Evolutionary conservation across 2,888 invertebrate species (phyloP).

Genomic region (Antheraea assamensis): DNA sequence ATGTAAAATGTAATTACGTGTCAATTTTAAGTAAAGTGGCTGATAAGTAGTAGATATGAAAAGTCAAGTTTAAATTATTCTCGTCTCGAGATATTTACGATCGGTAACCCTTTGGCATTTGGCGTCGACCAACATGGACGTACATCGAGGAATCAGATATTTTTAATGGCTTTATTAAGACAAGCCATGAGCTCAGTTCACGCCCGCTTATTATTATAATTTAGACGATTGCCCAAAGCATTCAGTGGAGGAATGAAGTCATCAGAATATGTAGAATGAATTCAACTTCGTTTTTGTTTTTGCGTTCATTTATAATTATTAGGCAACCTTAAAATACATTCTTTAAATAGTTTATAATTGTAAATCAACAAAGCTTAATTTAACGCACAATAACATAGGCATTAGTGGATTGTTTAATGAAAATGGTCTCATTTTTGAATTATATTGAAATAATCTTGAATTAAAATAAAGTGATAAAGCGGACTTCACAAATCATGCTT

Average conservation of each 20-base stretch:
- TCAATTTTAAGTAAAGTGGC: conserved; percentile 38
- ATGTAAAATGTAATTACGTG: conserved; percentile 34
- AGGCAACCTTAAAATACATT: neutral
- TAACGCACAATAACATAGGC: neutral
- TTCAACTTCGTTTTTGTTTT: conserved; percentile 30
- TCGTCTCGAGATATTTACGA: conserved; percentile 54
- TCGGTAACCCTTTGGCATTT: conserved; percentile 70
- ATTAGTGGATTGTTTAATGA: neutral
- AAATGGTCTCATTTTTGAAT: no score
- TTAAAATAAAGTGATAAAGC: conserved; percentile 48
- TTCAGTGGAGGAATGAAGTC: conserved; percentile 73
- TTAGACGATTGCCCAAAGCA: conserved; percentile 79
- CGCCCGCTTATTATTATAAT: conserved; percentile 82
- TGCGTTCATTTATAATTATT: conserved; percentile 19
- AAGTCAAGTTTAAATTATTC: conserved; percentile 51
- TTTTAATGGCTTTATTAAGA: conserved; percentile 82
- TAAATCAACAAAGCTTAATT: neutral
- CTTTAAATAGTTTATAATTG: neutral
- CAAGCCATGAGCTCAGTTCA: conserved; percentile 70
- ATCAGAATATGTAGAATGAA: conserved; percentile 47
- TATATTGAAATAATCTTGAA: conserved; percentile 20
- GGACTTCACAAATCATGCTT: conserved; percentile 64
- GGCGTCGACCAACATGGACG: conserved; percentile 57
- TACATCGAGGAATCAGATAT: conserved; percentile 74
- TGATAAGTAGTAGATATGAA: conserved; percentile 42